phyloP scores from a whole-genome alignment of 2,797 vertebrate genomes.

The Enteromius viviparus region DNA sequence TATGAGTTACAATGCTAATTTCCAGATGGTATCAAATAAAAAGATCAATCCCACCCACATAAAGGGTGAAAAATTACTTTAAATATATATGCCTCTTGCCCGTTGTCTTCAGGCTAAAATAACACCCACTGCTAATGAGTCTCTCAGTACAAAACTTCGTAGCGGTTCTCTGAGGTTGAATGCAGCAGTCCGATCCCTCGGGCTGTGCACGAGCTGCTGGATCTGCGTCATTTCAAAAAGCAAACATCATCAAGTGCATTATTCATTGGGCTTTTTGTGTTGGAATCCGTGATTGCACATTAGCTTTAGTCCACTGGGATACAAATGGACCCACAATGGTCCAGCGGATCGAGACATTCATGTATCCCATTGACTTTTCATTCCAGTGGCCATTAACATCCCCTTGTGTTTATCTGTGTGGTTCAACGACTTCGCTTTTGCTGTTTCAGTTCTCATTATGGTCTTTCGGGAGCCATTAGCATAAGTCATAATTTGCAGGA shows the following conservation, averaged over 20 bases:
- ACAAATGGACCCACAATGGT: slow-evolving; percentile 69
- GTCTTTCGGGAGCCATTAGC: slow-evolving; percentile 69
- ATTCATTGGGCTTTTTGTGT: slow-evolving; percentile 70
- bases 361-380: slow-evolving; percentile 69
- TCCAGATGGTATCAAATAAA: not conserved
- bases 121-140: slow-evolving; percentile 49
- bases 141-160: slow-evolving; percentile 41
- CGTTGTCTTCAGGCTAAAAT: slow-evolving; percentile 63
- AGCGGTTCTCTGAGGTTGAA: slow-evolving; percentile 15
- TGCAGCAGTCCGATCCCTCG: slow-evolving; percentile 44
- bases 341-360: slow-evolving; percentile 68
- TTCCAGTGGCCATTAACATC: slow-evolving; percentile 59
- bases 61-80: slow-evolving; percentile 33
- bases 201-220: slow-evolving; percentile 57
- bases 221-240: slow-evolving; percentile 69
- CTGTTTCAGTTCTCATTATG: slow-evolving; percentile 66
- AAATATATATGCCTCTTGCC: slow-evolving; percentile 66
- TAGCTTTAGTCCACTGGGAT: slow-evolving; percentile 74
- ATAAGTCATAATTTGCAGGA: slow-evolving; percentile 63
- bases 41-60: slow-evolving; percentile 12
- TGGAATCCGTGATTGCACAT: slow-evolving; percentile 71
- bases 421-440: slow-evolving; percentile 60
- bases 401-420: slow-evolving; percentile 72
- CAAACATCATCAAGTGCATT: slow-evolving; percentile 78
- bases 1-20: not conserved